phyloP scores from a whole-genome alignment of 2,888 invertebrate species.

The Trichopoda pennipes region DNA sequence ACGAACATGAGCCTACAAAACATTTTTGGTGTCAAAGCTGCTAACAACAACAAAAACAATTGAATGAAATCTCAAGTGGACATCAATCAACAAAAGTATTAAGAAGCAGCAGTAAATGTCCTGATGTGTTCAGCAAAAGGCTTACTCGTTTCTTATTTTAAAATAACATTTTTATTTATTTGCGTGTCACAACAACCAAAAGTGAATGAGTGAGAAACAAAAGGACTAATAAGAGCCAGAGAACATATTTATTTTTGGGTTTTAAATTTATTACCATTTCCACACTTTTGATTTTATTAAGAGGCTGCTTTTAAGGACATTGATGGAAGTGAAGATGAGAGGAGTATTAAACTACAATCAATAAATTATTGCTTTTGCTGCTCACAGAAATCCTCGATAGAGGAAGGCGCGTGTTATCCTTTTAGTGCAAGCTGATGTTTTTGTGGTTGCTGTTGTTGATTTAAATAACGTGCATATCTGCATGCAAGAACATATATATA shows the following conservation, averaged over 20 bases:
- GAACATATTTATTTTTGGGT: constrained; percentile 54
- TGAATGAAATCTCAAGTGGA: constrained; percentile 65
- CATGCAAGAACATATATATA: neutral
- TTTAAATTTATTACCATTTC: constrained; percentile 68
- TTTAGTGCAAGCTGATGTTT: constrained; percentile 63
- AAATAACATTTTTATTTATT: constrained; percentile 13
- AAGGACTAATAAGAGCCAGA: constrained; percentile 31
- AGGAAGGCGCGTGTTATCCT: constrained; percentile 57
- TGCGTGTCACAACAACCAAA: constrained; percentile 25
- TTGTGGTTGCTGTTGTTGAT: constrained; percentile 64
- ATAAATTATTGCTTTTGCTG: constrained; percentile 55
- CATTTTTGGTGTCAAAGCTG: constrained; percentile 8
- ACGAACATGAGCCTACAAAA: constrained; percentile 38
- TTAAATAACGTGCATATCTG: constrained; percentile 26
- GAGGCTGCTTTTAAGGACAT: neutral
- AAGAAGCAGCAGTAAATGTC: constrained; percentile 36
- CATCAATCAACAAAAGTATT: constrained; percentile 57
- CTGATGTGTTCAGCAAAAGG: constrained; percentile 17
- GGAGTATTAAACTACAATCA: constrained; percentile 28
- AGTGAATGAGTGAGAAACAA: constrained; percentile 49
- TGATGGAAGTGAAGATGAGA: neutral
- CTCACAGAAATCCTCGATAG: neutral
- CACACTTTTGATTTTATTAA: constrained; percentile 70
- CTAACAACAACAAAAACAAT: constrained; percentile 43
- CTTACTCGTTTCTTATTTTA: constrained; percentile 38